phyloP scores from a whole-genome alignment of 2,797 vertebrate genomes.

The Sus cebifrons region DNA sequence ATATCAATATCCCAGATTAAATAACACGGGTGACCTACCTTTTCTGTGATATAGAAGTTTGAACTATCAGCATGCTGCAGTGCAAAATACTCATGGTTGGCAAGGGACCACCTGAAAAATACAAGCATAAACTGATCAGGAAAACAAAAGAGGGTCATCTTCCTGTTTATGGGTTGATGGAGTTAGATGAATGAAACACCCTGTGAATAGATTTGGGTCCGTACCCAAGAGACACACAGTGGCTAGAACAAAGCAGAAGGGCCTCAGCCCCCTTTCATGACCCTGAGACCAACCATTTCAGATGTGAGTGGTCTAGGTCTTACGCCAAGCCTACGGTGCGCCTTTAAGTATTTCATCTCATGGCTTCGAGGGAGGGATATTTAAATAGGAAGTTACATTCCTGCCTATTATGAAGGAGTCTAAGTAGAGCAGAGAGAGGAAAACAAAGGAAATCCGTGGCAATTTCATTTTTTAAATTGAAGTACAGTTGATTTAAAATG shows the following conservation, averaged over 20 bases:
- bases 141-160: not conserved
- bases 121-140: conserved; percentile 71
- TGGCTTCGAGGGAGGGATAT: not conserved
- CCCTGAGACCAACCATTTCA: not conserved
- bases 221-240: not conserved
- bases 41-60: conserved; percentile 99
- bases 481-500: no score
- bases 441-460: not conserved
- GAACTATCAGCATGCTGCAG: conserved; percentile 97
- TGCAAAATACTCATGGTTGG: conserved; percentile 96
- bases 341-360: not conserved
- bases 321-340: not conserved
- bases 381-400: not conserved
- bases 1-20: not conserved
- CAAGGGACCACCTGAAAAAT: conserved; percentile 95
- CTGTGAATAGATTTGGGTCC: not conserved
- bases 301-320: not conserved
- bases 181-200: not conserved
- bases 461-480: not conserved
- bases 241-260: conserved; percentile 17
- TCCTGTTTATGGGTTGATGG: not conserved
- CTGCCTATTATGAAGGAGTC: not conserved
- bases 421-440: not conserved
- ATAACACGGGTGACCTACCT: conserved; percentile 90
- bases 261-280: not conserved